These are phyloP conservation scores for Rhynchomys soricoides DNA, from an alignment of 2,113 vertebrate species.

Conservation along the genomic window DNA sequence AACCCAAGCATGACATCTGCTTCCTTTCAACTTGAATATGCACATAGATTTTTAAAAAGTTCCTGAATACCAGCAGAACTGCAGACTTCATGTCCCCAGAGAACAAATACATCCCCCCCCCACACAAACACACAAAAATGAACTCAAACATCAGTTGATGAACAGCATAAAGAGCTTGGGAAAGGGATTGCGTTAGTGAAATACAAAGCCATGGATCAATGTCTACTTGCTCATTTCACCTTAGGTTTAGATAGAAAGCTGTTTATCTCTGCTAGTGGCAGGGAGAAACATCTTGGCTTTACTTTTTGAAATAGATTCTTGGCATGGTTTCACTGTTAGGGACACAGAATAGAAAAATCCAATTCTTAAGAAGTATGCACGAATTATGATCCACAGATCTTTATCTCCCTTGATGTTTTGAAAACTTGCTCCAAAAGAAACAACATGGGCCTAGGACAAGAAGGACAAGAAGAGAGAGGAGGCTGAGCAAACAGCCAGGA, in stretches of 20 bases:
- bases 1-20: not conserved
- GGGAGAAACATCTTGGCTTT: constrained; percentile 51
- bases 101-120: not conserved
- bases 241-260: constrained; percentile 61
- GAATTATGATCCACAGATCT: constrained; percentile 62
- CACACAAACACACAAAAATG: not conserved
- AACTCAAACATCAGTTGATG: not conserved
- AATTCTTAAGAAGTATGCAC: constrained; percentile 52
- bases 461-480: constrained; percentile 60
- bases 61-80: constrained; percentile 20
- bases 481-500: constrained; percentile 56
- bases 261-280: constrained; percentile 50
- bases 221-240: constrained; percentile 52
- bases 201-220: not conserved
- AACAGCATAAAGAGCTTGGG: not conserved
- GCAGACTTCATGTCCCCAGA: constrained; percentile 21
- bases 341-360: constrained; percentile 53
- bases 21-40: constrained; percentile 49
- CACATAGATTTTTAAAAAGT: constrained; percentile 40
- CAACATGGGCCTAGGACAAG: not conserved
- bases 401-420: constrained; percentile 63
- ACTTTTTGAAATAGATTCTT: constrained; percentile 63
- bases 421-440: constrained; percentile 63
- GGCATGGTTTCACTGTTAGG: constrained; percentile 64
- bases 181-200: constrained; percentile 1